Conservation (phyloP, 2,113 vertebrate genomes). For the Larimichthys polyactis region DNA sequence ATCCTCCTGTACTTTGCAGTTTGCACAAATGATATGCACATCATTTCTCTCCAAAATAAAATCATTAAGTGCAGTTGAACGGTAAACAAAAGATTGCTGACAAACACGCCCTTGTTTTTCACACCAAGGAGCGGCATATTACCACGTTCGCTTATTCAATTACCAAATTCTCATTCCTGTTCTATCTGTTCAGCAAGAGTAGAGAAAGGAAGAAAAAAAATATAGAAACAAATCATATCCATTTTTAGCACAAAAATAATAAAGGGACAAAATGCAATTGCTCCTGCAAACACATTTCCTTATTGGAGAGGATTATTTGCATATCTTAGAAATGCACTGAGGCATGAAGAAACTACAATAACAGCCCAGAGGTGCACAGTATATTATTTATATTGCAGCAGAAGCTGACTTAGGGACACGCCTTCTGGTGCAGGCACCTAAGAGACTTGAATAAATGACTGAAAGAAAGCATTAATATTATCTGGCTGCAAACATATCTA, state of each 20-base stretch:
- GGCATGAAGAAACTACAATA: background rate
- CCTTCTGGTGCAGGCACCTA: background rate
- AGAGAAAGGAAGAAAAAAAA: too few relatives aligned
- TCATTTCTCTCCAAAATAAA: background rate
- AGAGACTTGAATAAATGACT: background rate
- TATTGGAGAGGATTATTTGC: background rate
- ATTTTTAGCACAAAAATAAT: background rate
- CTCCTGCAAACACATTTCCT: background rate
- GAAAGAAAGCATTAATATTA: background rate
- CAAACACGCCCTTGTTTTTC: background rate
- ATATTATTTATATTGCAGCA: background rate
- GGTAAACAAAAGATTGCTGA: background rate
- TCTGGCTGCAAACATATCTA: too few relatives aligned
- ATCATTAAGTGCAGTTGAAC: background rate
- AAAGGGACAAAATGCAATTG: background rate
- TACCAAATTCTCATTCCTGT: background rate
- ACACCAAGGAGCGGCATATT: background rate
- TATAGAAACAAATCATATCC: background rate
- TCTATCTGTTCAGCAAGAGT: background rate
- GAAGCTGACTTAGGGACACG: background rate
- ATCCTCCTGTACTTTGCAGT: background rate
- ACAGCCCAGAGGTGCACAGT: background rate
- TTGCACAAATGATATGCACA: background rate
- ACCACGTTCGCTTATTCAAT: background rate
- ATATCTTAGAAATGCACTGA: background rate